A percentile compares a stretch with the other conserved stretches of the same genome.
phyloP scores from a whole-genome alignment of 1,140 invertebrate genomes.

The Aphis gossypii region DNA sequence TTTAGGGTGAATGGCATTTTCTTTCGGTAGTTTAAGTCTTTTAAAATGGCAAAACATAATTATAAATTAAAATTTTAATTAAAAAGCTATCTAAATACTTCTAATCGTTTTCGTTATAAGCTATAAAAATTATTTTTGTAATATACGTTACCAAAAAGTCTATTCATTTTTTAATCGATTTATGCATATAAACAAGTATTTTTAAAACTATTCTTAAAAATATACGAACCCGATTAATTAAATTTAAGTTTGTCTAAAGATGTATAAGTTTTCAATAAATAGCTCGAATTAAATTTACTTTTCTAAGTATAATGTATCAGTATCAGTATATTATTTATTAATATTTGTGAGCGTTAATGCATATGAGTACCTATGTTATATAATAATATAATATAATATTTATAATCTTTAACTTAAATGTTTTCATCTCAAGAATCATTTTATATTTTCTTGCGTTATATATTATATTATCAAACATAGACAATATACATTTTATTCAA shows the following conservation, averaged over 20 bases:
- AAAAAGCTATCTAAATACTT: neutral
- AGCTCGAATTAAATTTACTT: neutral
- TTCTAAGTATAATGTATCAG: neutral
- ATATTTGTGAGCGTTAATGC: neutral
- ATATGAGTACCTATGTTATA: too few species aligned
- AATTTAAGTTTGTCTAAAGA: too few species aligned
- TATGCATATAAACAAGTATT: too few species aligned
- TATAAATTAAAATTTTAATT: neutral
- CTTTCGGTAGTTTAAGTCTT: neutral
- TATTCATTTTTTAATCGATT: too few species aligned
- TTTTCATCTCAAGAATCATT: neutral
- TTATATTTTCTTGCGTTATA: neutral
- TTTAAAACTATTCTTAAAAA: too few species aligned
- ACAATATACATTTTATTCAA: neutral
- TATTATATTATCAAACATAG: neutral
- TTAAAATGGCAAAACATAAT: neutral
- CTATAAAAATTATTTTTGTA: neutral
- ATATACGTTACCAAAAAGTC: too few species aligned
- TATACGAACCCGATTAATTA: too few species aligned
- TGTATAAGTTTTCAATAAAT: neutral
- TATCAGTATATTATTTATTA: neutral
- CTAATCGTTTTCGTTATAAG: neutral
- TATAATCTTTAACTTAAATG: too few species aligned
- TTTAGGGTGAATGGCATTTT: conserved; percentile 34
- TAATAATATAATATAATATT: too few species aligned